Conservation (phyloP, 2,113 vertebrate genomes). For the Hoplias malabaricus region DNA sequence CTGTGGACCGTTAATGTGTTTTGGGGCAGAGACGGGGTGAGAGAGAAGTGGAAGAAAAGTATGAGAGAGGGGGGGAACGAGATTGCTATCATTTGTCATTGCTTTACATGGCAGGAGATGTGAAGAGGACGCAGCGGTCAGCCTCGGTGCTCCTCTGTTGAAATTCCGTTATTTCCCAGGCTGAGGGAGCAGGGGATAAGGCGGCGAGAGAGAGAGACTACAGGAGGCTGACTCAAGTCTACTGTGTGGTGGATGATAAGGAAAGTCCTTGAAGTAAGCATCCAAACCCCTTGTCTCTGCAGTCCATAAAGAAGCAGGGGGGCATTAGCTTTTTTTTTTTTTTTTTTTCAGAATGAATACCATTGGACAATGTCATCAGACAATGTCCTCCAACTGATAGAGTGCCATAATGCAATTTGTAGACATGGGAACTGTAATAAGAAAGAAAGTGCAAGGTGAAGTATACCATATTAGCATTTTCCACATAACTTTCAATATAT, state of each 20-base stretch:
- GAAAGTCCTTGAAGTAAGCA: conserved; percentile 46
- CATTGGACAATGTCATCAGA: neutral
- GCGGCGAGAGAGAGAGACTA: neutral
- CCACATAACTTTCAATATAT: no score
- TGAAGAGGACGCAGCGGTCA: conserved; percentile 36
- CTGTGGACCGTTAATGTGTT: conserved; percentile 47
- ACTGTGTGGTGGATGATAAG: conserved; percentile 47
- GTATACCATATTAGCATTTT: no score
- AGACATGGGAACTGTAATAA: neutral
- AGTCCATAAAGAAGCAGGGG: neutral
- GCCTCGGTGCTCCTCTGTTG: neutral
- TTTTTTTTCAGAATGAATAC: neutral
- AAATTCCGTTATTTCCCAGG: conserved; percentile 19
- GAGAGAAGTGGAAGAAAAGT: neutral
- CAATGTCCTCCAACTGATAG: neutral
- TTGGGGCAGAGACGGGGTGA: conserved; percentile 22
- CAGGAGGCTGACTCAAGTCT: conserved; percentile 3
- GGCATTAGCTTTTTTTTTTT: neutral
- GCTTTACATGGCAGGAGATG: conserved; percentile 27
- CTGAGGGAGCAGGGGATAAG: neutral
- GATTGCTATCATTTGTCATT: conserved; percentile 48
- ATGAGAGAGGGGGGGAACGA: conserved; percentile 7
- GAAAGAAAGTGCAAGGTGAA: no score
- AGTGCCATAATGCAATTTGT: neutral
- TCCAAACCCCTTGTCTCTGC: neutral